Evolutionary conservation across 2,797 vertebrate species (phyloP), one percentile per base, ranked within the genome.

Genomic region (Trachurus trachurus): DNA sequence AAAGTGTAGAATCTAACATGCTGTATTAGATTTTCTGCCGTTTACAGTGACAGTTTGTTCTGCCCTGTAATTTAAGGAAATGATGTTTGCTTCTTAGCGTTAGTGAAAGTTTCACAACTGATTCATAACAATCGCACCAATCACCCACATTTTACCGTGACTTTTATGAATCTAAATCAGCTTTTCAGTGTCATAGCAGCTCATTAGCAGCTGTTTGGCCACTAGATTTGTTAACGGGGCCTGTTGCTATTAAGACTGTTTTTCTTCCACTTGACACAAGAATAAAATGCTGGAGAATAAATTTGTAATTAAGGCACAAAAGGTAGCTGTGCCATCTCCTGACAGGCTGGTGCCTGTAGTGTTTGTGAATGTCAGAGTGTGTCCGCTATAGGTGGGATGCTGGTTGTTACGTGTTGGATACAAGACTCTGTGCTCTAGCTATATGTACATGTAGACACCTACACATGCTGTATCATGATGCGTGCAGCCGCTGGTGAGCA

Each of bases 301-400:
- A 91, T 84, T 81, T 88, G 82, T 91, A 91, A 92, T 91, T 82
- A 89, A 85, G 63, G 73, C 67, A 78, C 76, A 84, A 88, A 82
- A 84, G 83, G 89, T 71, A 79, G 80, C 84, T 9, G 8, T 66
- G 82, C 73, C 82, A 82, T 87, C 83, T 89, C 74, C 74, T 82
- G 86, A 87, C 82, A 78, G 83, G 85, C 65, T 73, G 78, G 71
- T 37, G 81, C 64, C 81, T 84, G 84, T 49, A 59, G 70, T 72
- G 80, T 83, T 78, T 83, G 78, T 29, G 52, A 34, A 75, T 60
- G 66, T 68, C 60, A 63, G 10, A 22, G 15, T 60, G 56, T 70
- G 74, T 63, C 78, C 65, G 80, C 80, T 49, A 40, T 40, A 59
- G 81, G 83, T 75, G 74, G 81, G 83, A 73, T 82, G 83, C 40